Evolutionary conservation across 2,888 invertebrate genomes (phyloP).

Genomic region (Lithophane leautieri): DNA sequence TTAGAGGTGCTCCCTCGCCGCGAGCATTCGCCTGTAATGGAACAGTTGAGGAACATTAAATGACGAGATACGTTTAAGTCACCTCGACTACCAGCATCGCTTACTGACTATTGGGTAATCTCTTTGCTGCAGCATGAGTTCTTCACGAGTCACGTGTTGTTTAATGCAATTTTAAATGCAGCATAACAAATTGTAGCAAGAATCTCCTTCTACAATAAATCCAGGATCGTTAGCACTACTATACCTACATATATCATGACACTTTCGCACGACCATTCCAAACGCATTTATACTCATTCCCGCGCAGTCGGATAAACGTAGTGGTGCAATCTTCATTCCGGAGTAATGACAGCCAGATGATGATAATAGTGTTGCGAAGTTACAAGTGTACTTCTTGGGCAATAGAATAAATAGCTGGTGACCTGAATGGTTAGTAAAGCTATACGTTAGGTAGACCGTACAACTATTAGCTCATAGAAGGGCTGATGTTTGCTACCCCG

Average conservation of each 20-base stretch:
- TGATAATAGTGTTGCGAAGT: constrained; percentile 42
- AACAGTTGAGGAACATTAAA: no score
- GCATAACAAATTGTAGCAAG: neutral
- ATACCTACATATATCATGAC: constrained; percentile 23
- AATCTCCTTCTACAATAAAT: neutral
- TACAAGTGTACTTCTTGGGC: constrained; percentile 28
- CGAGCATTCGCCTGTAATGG: no score
- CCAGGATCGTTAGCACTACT: constrained; percentile 21
- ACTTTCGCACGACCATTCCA: constrained; percentile 52
- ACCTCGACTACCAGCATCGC: neutral
- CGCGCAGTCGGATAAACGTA: constrained; percentile 43
- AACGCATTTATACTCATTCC: constrained; percentile 43
- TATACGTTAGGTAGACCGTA: neutral
- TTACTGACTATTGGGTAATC: neutral
- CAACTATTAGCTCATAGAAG: no score
- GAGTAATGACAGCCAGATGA: constrained; percentile 44
- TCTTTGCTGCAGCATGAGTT: neutral
- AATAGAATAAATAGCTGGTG: constrained; percentile 23
- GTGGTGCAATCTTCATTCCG: constrained; percentile 55
- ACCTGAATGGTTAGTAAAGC: constrained; percentile 19
- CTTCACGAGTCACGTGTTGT: neutral
- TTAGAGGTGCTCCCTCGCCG: no score
- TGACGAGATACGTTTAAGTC: no score
- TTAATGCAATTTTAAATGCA: neutral
- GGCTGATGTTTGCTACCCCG: no score